Base-by-base conservation (phyloP, 2,113 vertebrate species). In the Calidris pygmaea region DNA sequence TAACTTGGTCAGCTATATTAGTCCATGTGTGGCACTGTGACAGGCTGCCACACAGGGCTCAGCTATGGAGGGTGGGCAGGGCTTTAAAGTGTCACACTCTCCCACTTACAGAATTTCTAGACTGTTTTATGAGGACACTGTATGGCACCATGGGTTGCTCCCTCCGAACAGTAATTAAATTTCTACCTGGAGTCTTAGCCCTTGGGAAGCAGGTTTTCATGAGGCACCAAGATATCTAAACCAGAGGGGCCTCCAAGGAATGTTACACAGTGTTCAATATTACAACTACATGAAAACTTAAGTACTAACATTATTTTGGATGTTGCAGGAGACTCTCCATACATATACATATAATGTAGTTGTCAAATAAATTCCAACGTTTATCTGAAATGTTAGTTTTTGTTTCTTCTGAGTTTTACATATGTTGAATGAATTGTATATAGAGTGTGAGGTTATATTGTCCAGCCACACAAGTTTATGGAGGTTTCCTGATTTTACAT, bases 21-120 rank as follows among this genome's bases (percentile, higher is more conserved):
- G 43, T 78, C 35, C 52, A 48, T 0, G 0, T 52, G 22, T 35
- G 45, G 60, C 20, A 5, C 47, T 43, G 7, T 81, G 30, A 55
- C 52, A 65, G 30, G 24, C n/a, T 96, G 77, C 29, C 35, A 24
- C 19, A 15, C 15, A 29, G 27, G 34, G n/a, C n/a, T 83, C 2
- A 4, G 35, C 34, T 47, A 20, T 8, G 32, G 35, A 87, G 53
- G 21, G 45, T 89, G 43, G 53, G 12, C n/a, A 48, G 37, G 37
- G 22, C 58, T 92, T 60, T 45, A 14, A 67, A 30, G 29, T 60
- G 17, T 21, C 39, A 67, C 50, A 2, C 4, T 73, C 47, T 55
- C 23, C 14, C 12, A 35, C n/a, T 41, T 85, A 10, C 30, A 14
- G 65, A 3, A 50, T 73, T 89, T 43, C 67, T 81, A 71, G 50